These are phyloP conservation scores for Pseudois nayaur DNA, from an alignment of 2,113 vertebrate species.

Conservation along the genomic window DNA sequence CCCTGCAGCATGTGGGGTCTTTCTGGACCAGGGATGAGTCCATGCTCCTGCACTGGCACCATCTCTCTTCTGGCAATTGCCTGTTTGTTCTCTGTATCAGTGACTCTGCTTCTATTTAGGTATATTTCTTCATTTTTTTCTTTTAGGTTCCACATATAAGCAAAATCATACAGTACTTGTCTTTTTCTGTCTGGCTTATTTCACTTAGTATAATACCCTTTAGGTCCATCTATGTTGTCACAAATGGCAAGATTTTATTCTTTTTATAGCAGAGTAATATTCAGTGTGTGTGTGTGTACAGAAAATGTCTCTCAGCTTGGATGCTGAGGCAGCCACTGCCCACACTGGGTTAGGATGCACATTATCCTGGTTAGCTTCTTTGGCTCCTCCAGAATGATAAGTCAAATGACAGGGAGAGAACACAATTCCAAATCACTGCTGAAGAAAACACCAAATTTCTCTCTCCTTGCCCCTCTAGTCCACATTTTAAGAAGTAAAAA, in stretches of 20 bases:
- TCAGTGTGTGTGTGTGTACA: not conserved
- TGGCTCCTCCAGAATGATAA: not conserved
- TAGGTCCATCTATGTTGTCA: not conserved
- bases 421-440: not conserved
- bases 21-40: too few species aligned
- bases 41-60: too few species aligned
- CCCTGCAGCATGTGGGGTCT: too few species aligned
- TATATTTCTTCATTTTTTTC: not conserved
- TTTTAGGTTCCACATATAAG: not conserved
- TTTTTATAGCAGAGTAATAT: not conserved
- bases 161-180: not conserved
- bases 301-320: not conserved
- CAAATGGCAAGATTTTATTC: not conserved
- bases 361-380: not conserved
- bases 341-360: not conserved
- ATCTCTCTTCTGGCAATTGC: not conserved
- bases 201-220: not conserved
- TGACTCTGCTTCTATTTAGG: not conserved
- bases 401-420: not conserved
- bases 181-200: not conserved
- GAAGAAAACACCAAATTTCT: not conserved
- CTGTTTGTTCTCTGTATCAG: not conserved
- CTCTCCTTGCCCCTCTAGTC: not conserved
- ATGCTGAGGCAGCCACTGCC: not conserved
- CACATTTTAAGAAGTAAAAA: not conserved